These are phyloP conservation scores for Limnephilus rhombicus DNA, from an alignment of 2,888 invertebrate species.

Conservation along the genomic window DNA sequence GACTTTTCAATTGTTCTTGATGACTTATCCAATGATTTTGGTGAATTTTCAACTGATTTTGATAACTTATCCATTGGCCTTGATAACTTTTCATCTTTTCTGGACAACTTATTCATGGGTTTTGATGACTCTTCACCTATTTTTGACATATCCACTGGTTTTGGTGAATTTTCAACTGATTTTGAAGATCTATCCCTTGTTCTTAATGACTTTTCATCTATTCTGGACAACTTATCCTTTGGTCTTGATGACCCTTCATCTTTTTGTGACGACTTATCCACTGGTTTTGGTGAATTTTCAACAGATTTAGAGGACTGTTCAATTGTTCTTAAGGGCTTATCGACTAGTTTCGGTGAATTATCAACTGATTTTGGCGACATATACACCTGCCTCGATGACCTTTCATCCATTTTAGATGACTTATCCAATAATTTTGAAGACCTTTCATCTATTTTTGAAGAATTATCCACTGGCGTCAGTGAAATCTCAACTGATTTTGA, in stretches of 20 bases:
- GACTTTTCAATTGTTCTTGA: not conserved
- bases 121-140: not conserved
- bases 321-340: too few relatives aligned
- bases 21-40: not conserved
- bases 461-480: not conserved
- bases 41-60: not conserved
- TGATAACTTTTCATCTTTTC: not conserved
- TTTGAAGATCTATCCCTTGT: not conserved
- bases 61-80: not conserved
- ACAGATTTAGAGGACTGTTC: too few relatives aligned
- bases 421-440: too few relatives aligned
- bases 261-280: too few relatives aligned
- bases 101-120: not conserved
- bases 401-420: not conserved
- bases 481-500: not conserved
- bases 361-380: slow-evolving; percentile 18
- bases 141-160: too few relatives aligned
- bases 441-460: not conserved
- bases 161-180: too few relatives aligned
- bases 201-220: too few relatives aligned
- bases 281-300: too few relatives aligned
- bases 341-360: too few relatives aligned
- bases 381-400: not conserved
- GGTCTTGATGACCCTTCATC: not conserved
- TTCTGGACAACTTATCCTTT: too few relatives aligned